Conservation (phyloP, 2,113 vertebrate species). For the Psephotus haematonotus region DNA sequence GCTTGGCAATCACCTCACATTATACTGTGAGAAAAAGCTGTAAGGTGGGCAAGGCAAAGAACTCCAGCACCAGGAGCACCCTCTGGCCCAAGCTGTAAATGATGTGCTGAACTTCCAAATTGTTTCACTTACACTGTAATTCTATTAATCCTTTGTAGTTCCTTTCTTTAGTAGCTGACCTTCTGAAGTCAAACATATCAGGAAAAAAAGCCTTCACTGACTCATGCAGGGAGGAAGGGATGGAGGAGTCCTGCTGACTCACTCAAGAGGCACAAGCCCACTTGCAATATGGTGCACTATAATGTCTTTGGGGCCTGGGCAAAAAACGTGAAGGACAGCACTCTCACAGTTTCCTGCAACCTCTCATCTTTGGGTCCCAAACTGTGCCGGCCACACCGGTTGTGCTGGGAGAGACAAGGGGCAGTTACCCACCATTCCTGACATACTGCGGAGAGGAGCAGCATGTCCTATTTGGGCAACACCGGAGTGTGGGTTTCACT, state of each 20-base stretch:
- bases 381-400: neutral
- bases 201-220: slow-evolving; percentile 2
- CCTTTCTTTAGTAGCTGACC: neutral
- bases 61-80: neutral
- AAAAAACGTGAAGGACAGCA: neutral
- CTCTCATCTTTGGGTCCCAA: neutral
- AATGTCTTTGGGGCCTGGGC: neutral
- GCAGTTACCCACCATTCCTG: neutral
- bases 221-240: slow-evolving; percentile 14
- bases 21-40: neutral
- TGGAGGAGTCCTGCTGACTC: slow-evolving; percentile 52
- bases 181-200: slow-evolving; percentile 27
- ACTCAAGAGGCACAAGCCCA: slow-evolving; percentile 20
- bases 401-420: neutral
- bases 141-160: neutral
- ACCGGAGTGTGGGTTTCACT: neutral
- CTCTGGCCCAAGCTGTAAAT: neutral
- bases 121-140: neutral
- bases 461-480: fast-evolving
- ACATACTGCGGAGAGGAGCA: neutral
- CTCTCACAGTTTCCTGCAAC: neutral
- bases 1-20: neutral
- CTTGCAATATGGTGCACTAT: slow-evolving; percentile 25
- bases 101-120: neutral
- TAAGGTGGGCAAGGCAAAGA: neutral